Evolutionary conservation across 2,113 vertebrate species (phyloP).

Genomic region (Daphoenositta chrysoptera): DNA sequence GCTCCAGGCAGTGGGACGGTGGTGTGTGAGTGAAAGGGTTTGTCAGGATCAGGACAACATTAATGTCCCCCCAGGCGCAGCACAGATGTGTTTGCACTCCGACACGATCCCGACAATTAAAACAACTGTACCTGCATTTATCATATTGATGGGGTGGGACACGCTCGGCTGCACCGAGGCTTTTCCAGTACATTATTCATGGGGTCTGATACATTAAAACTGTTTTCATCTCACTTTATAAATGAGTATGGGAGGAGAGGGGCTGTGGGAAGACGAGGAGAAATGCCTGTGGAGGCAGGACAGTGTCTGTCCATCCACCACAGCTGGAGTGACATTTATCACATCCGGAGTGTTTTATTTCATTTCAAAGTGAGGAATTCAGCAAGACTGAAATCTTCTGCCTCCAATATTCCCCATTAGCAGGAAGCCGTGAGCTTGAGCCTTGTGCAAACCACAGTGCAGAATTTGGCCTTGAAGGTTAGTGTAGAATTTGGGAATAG

Average conservation of each 20-base stretch:
- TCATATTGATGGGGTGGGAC: constrained; percentile 64
- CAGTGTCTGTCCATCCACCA: background rate
- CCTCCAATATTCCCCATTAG: background rate
- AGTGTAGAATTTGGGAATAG: background rate
- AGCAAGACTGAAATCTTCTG: background rate
- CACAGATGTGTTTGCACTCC: constrained; percentile 42
- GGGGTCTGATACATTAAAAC: constrained; percentile 19
- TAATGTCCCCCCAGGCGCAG: constrained; percentile 42
- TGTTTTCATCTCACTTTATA: constrained; percentile 3
- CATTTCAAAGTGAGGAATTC: background rate
- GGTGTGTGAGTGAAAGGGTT: background rate
- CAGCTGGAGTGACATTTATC: background rate
- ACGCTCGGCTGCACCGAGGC: background rate
- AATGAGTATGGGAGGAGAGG: background rate
- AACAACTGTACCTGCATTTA: constrained; percentile 58
- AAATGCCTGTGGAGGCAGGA: background rate
- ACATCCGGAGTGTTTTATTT: background rate
- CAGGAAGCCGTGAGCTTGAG: background rate
- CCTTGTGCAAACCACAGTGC: rapidly evolving
- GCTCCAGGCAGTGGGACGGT: background rate
- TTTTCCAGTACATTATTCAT: constrained; percentile 59
- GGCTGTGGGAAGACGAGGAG: background rate
- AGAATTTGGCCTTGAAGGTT: background rate
- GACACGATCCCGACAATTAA: constrained; percentile 49
- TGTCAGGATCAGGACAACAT: background rate